Conservation (phyloP, 2,113 vertebrate species). For the Hipposideros armiger region DNA sequence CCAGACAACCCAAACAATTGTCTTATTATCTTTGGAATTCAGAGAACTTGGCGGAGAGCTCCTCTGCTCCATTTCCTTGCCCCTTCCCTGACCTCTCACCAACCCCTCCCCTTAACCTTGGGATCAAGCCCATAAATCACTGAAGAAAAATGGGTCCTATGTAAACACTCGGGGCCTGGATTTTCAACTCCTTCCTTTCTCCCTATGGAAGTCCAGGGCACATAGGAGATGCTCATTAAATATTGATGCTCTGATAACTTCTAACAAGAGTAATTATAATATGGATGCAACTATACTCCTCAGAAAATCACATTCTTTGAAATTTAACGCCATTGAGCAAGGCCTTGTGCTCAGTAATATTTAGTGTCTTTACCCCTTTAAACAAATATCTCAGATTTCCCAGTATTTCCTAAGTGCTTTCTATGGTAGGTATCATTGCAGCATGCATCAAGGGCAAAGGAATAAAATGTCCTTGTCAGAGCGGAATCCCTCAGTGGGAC, state of each 20-base stretch:
- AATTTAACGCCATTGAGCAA: constrained; percentile 19
- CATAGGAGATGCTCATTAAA: not conserved
- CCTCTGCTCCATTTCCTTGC: not conserved
- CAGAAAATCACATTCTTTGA: not conserved
- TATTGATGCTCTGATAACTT: not conserved
- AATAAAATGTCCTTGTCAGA: not conserved
- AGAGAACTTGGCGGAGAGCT: not conserved
- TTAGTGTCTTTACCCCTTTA: not conserved
- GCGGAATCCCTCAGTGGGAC: not conserved
- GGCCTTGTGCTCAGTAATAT: constrained; percentile 2
- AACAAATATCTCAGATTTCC: constrained; percentile 14
- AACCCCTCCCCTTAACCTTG: not conserved
- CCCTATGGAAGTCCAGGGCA: not conserved
- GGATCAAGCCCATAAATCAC: not conserved
- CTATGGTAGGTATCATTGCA: not conserved
- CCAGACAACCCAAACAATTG: constrained; percentile 12
- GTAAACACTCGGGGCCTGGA: not conserved
- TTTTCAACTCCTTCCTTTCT: constrained; percentile 9
- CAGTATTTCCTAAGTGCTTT: not conserved
- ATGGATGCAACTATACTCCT: not conserved
- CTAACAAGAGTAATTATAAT: not conserved
- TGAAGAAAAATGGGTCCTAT: not conserved
- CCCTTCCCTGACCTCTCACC: not conserved
- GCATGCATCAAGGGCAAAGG: not conserved
- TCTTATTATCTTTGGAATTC: constrained; percentile 6